Percentiles rank a stretch among this genome's conserved stretches.
phyloP scores from a whole-genome alignment of 64 coral and sea anemone species.

The Pachyseris speciosa region DNA sequence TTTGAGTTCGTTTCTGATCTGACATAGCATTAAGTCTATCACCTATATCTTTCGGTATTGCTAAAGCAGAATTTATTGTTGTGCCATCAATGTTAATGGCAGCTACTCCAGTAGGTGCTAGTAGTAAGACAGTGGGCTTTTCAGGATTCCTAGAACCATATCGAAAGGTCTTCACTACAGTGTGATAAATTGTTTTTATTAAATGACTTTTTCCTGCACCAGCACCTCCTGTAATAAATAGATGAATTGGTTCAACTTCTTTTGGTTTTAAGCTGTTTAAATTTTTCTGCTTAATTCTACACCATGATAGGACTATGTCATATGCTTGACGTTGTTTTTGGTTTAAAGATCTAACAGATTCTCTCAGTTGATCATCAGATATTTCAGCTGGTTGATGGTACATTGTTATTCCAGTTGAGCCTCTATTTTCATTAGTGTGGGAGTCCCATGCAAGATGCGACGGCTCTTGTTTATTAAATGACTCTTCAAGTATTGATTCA shows the following conservation, averaged over 20 bases:
- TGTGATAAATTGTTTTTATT: slow-evolving; percentile 59
- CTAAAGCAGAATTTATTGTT: neutral
- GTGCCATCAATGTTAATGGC: neutral
- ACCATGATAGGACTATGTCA: slow-evolving; percentile 48
- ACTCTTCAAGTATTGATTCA: neutral
- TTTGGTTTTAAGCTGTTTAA: slow-evolving; percentile 11
- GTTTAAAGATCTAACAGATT: slow-evolving; percentile 46
- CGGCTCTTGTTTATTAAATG: slow-evolving; percentile 25
- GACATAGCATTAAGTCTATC: neutral
- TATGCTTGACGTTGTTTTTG: slow-evolving; percentile 23
- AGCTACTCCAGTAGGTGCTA: slow-evolving; percentile 64
- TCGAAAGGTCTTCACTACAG: slow-evolving; percentile 33
- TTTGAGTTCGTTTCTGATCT: slow-evolving; percentile 22
- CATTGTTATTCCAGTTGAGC: neutral
- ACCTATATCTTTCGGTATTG: slow-evolving; percentile 6
- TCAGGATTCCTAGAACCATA: slow-evolving; percentile 59
- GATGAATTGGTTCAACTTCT: slow-evolving; percentile 17
- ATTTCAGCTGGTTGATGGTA: slow-evolving; percentile 44
- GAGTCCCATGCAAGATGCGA: slow-evolving; percentile 17
- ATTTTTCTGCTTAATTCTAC: slow-evolving; percentile 33
- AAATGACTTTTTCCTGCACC: slow-evolving; percentile 39
- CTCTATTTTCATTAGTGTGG: neutral
- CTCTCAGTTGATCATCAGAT: slow-evolving; percentile 38
- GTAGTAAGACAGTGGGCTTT: slow-evolving; percentile 51
- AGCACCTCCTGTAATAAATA: slow-evolving; percentile 20